Percentiles rank a stretch among this genome's conserved stretches.
These are phyloP conservation scores for Rhynchonycteris naso DNA, from an alignment of 2,797 vertebrate genomes.

Conservation along the genomic window DNA sequence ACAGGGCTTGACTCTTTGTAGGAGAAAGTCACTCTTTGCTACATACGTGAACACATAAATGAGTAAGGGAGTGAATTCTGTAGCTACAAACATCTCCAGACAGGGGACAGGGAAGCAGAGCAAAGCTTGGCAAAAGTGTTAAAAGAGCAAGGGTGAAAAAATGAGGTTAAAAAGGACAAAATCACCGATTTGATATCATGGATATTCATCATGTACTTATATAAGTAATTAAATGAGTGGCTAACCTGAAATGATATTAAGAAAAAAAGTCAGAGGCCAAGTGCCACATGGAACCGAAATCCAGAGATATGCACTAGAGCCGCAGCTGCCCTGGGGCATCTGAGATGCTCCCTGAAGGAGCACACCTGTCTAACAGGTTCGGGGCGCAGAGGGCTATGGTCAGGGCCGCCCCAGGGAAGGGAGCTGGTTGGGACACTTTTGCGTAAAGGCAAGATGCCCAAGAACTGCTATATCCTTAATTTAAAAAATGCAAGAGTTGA, in stretches of 20 bases:
- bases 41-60: background rate
- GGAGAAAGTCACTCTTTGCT: background rate
- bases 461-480: background rate
- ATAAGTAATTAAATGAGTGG: background rate
- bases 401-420: background rate
- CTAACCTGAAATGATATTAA: background rate
- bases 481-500: background rate
- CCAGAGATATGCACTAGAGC: background rate
- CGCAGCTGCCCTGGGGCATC: background rate
- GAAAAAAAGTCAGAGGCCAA: background rate
- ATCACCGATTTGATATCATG: background rate
- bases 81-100: background rate
- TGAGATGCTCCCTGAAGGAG: background rate
- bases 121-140: background rate
- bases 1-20: background rate
- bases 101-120: background rate
- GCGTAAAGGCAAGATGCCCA: background rate
- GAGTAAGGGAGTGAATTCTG: background rate
- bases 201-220: background rate
- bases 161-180: background rate
- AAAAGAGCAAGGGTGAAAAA: background rate
- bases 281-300: background rate
- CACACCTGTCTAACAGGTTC: background rate
- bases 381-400: background rate
- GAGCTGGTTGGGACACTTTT: background rate